Evolutionary conservation across 2,888 invertebrate species (phyloP).

Genomic region (Tetranychus truncatus): DNA sequence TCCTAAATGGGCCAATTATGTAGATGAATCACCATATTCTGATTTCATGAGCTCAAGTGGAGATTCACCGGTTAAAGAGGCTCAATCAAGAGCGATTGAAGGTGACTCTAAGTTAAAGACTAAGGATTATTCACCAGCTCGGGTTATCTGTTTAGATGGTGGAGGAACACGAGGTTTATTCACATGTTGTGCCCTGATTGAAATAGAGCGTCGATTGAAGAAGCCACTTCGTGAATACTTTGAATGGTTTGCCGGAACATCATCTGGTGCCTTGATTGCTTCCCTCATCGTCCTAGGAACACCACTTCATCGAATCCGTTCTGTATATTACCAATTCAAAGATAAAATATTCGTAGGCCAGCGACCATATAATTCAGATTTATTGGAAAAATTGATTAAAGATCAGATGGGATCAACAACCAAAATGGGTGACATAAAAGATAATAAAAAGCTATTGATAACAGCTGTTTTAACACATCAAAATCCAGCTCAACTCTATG

Average conservation of each 20-base stretch:
- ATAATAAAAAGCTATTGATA: slow-evolving; percentile 55
- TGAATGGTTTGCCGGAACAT: slow-evolving; percentile 83
- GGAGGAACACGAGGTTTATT: slow-evolving; percentile 88
- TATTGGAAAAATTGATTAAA: slow-evolving; percentile 66
- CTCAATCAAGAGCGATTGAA: background rate
- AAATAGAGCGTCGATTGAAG: slow-evolving; percentile 47
- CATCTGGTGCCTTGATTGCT: slow-evolving; percentile 76
- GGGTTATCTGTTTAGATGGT: slow-evolving; percentile 62
- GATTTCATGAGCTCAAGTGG: background rate
- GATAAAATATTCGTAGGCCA: slow-evolving; percentile 78
- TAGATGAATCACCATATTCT: background rate
- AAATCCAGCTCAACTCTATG: slow-evolving; percentile 76
- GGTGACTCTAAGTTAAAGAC: no score
- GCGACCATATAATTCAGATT: slow-evolving; percentile 70
- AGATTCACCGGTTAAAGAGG: background rate
- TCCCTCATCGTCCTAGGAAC: slow-evolving; percentile 51
- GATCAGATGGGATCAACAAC: slow-evolving; percentile 65
- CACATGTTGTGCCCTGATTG: slow-evolving; percentile 55
- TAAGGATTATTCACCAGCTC: background rate
- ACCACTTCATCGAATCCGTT: slow-evolving; percentile 51
- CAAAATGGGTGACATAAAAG: slow-evolving; percentile 64
- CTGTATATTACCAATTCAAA: slow-evolving; percentile 79
- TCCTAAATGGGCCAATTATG: slow-evolving; percentile 15
- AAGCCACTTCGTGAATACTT: slow-evolving; percentile 61
- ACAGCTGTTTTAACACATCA: slow-evolving; percentile 74